Base-by-base conservation (phyloP, 2,797 vertebrate genomes). In the Neosilurus mollespiculum region DNA sequence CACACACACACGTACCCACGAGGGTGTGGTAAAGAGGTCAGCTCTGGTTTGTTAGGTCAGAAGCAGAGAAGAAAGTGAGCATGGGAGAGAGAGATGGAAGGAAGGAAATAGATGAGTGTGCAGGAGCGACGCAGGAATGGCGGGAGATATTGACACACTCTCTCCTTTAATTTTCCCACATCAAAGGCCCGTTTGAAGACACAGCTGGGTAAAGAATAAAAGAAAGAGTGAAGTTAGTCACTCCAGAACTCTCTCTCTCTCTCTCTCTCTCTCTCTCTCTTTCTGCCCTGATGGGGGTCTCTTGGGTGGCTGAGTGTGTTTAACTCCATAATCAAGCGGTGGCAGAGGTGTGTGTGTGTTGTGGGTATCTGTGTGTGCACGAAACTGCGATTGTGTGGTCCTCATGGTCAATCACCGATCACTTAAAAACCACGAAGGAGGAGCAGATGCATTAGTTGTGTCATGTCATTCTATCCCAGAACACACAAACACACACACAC, bases 181-280 rank as follows among this genome's bases (percentile, higher is more conserved):
- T 95, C 94, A 95, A 95, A 95, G 93, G 84, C 81, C 83, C 70
- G 93, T 95, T 95, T 95, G 95, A 95, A 95, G 95, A 92, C 94
- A 94, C 95, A 95, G 94, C 94, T 95, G 95, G 94, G 93, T 91
- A 93, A 91, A 94, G 93, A 95, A 94, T 93, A 94, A 95, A 95
- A 95, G 94, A 95, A 94, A 94, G 93, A 94, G 93, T 94, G 92
- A 95, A 94, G 93, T 95, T 95, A 95, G 94, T 95, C 94, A 95
- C 94, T 95, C 94, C 94, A 93, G 92, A 91, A 93, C 92, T 80
- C 92, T 91, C 88, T 88, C 85, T 79, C 80, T 73, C 85, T 78
- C 75, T 83, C 90, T 88, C 88, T 84, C 56, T 66, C 78, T 80
- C 80, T 71, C 75, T 69, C 76, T 71, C 86, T 90, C 89, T 89